A percentile compares a stretch with the other conserved stretches of the same genome.
Conservation (phyloP, 2,888 invertebrate genomes). For the Dynastes tityus region DNA sequence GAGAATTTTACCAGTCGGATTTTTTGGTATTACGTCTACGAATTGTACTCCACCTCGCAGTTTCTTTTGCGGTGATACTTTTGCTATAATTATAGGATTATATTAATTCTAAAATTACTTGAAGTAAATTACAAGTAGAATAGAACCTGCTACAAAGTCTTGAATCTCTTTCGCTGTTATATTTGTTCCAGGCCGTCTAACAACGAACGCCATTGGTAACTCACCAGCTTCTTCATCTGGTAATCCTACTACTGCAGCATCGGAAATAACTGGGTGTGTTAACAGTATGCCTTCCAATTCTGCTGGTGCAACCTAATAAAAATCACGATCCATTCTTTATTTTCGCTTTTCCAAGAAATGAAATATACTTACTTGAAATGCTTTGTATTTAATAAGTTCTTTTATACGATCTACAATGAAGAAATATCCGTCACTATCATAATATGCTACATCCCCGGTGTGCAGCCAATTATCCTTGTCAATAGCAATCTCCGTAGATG, state of each 20-base stretch:
- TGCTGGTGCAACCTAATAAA: conserved; percentile 69
- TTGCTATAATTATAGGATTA: conserved; percentile 57
- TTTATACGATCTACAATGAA: conserved; percentile 91
- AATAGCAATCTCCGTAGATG: conserved; percentile 79
- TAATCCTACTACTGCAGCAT: conserved; percentile 77
- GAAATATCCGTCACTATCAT: conserved; percentile 84
- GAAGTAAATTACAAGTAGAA: not conserved
- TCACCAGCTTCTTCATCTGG: conserved; percentile 84
- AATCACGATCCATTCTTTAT: not conserved
- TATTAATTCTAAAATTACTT: not conserved
- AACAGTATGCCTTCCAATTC: conserved; percentile 77
- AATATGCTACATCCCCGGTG: conserved; percentile 90
- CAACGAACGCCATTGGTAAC: conserved; percentile 84
- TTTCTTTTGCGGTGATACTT: conserved; percentile 75
- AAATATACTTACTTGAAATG: conserved; percentile 77
- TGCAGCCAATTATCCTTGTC: conserved; percentile 86
- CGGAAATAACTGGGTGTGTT: conserved; percentile 73
- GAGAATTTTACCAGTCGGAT: conserved; percentile 80
- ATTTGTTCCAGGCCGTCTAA: conserved; percentile 73
- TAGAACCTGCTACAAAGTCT: conserved; percentile 70
- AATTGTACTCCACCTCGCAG: conserved; percentile 80
- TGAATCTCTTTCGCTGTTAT: conserved; percentile 70
- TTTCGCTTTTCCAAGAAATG: not conserved
- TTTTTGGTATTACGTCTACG: conserved; percentile 78
- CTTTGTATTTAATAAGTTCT: conserved; percentile 94